Evolutionary conservation across 2,797 vertebrate genomes (phyloP).

Genomic region (Columba guinea): DNA sequence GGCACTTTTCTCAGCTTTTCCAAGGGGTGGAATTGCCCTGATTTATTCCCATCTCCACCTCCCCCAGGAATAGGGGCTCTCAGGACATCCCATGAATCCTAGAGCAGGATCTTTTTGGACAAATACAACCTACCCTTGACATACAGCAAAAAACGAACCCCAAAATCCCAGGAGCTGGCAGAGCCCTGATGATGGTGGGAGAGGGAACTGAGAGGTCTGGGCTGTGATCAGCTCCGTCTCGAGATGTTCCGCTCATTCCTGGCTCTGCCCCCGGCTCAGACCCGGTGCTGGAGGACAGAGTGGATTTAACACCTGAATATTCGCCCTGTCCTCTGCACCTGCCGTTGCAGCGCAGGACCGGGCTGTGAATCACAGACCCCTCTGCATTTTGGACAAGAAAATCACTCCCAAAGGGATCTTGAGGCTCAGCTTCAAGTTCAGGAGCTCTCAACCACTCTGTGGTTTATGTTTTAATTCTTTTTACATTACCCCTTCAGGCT

Average conservation of each 20-base stretch:
- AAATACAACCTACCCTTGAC: background rate
- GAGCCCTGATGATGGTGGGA: rapidly evolving
- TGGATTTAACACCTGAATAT: background rate
- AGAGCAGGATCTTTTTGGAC: background rate
- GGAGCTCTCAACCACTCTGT: background rate
- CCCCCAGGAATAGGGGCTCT: background rate
- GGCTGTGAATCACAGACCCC: background rate
- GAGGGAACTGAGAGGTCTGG: background rate
- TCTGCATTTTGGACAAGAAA: background rate
- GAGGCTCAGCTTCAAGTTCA: background rate
- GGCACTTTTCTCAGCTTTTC: background rate
- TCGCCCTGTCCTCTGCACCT: background rate
- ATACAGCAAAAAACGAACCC: background rate
- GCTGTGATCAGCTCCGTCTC: background rate
- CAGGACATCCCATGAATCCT: background rate
- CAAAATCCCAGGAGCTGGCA: background rate
- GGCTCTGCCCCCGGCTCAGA: slow-evolving; percentile 27
- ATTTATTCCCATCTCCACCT: background rate
- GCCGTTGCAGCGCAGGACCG: background rate
- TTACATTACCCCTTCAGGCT: slow-evolving; percentile 20
- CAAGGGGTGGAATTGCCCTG: background rate
- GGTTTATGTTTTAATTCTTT: background rate
- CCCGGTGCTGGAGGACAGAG: background rate
- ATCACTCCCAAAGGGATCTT: slow-evolving; percentile 31
- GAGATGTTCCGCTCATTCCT: background rate